These are phyloP conservation scores for Oenanthe melanoleuca DNA, from an alignment of 2,113 vertebrate genomes.

Conservation along the genomic window DNA sequence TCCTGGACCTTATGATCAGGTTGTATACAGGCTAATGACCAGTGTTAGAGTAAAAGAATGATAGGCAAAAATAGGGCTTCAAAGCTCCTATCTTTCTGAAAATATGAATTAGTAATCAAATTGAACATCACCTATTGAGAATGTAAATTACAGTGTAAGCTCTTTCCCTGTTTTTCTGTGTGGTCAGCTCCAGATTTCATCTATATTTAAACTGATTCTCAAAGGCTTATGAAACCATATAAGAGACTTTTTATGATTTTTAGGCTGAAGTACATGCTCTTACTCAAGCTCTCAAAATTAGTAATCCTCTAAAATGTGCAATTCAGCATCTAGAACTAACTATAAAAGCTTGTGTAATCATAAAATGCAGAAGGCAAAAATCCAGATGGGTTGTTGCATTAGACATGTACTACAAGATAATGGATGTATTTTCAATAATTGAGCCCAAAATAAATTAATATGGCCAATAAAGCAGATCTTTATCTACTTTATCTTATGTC, in stretches of 20 bases:
- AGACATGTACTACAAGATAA: background rate
- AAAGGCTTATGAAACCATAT: background rate
- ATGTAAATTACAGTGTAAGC: too few relatives aligned
- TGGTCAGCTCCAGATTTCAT: background rate
- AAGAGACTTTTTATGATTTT: background rate
- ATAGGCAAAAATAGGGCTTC: rapidly evolving
- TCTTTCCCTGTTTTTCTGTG: background rate
- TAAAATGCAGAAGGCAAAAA: background rate
- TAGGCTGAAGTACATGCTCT: background rate
- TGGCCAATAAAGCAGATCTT: background rate
- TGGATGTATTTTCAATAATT: background rate
- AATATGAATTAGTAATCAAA: background rate
- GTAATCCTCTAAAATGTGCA: background rate
- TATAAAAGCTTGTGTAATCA: rapidly evolving
- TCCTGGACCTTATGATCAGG: background rate
- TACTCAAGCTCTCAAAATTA: background rate
- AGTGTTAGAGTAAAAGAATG: background rate
- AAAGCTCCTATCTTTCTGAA: background rate
- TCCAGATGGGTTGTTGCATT: rapidly evolving
- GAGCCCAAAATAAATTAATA: background rate
- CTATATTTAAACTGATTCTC: background rate
- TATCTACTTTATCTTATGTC: background rate
- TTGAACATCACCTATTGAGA: background rate
- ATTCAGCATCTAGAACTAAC: background rate
- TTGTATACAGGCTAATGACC: background rate